Percentiles rank a stretch among this genome's conserved stretches.
Conservation (phyloP, 2,797 vertebrate species). For the Masticophis lateralis region DNA sequence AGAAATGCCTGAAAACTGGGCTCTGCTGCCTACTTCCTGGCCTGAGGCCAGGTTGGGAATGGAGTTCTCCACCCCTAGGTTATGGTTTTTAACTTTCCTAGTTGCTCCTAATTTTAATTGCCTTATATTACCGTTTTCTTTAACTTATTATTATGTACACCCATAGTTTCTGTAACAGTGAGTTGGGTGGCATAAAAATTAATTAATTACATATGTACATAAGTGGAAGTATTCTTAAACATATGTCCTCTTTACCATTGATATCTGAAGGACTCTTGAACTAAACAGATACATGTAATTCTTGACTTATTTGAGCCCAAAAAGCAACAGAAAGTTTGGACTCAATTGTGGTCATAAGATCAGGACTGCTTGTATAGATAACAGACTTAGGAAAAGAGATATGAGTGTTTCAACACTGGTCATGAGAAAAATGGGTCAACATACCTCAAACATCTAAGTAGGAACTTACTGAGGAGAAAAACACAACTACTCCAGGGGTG, state of each 20-base stretch:
- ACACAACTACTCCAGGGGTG: too few species aligned
- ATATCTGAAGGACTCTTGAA: not conserved
- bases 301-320: not conserved
- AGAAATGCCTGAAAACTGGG: not conserved
- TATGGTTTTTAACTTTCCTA: not conserved
- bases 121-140: not conserved
- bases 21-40: not conserved
- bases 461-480: not conserved
- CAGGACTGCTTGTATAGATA: not conserved
- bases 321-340: not conserved
- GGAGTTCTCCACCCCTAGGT: not conserved
- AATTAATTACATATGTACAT: not conserved
- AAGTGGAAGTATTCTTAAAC: not conserved
- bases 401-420: not conserved
- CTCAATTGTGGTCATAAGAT: not conserved
- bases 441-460: not conserved
- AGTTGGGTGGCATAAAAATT: not conserved
- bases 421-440: not conserved
- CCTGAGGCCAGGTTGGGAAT: not conserved
- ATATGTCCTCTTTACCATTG: not conserved
- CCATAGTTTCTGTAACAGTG: not conserved
- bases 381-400: not conserved
- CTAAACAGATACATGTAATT: not conserved
- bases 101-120: not conserved
- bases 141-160: not conserved